These are phyloP conservation scores for Aphis gossypii DNA, from an alignment of 1,140 invertebrate species.

Conservation along the genomic window DNA sequence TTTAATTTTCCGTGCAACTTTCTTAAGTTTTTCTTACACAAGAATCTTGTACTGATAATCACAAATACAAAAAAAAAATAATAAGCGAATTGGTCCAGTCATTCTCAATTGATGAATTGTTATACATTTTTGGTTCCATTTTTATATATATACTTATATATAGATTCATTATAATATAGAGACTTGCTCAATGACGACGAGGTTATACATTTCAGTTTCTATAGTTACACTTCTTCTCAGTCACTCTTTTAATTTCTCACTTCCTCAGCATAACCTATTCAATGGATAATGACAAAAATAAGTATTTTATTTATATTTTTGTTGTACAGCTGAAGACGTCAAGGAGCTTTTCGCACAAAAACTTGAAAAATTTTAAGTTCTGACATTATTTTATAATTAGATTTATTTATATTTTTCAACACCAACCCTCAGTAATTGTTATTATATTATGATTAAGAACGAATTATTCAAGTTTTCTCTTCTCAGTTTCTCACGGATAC, in stretches of 20 bases:
- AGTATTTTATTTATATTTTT: neutral
- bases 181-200: neutral
- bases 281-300: neutral
- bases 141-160: no score
- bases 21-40: no score
- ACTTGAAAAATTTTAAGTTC: neutral
- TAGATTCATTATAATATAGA: neutral
- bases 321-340: neutral
- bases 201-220: neutral
- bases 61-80: no score
- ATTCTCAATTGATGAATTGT: no score
- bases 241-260: neutral
- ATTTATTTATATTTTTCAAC: neutral
- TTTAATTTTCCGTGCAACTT: no score
- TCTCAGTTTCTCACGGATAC: neutral
- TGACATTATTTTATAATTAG: neutral
- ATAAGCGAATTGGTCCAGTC: no score
- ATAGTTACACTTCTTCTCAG: no score
- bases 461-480: neutral
- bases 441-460: neutral
- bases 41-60: no score
- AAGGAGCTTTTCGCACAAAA: neutral
- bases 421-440: neutral
- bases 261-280: neutral
- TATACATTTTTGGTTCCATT: no score